A percentile compares a stretch with the other conserved stretches of the same genome.
Conservation (phyloP, 2,113 vertebrate genomes). For the Cisticola juncidis region DNA sequence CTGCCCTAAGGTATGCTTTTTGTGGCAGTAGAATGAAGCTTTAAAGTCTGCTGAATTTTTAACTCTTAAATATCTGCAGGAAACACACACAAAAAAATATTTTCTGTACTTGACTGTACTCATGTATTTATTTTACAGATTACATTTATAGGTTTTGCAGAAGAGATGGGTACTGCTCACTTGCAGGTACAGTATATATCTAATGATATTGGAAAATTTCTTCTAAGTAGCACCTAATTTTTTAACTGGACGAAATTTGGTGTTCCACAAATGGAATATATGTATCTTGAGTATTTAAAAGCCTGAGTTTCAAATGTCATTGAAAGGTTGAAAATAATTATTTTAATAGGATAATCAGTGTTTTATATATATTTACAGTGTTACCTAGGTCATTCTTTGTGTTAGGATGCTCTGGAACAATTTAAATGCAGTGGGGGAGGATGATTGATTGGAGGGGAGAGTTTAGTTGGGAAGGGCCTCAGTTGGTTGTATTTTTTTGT, state of each 20-base stretch:
- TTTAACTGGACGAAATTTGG: not conserved
- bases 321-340: not conserved
- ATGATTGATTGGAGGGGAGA: fast-evolving
- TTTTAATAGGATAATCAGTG: not conserved
- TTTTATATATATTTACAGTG: not conserved
- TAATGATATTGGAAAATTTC: not conserved
- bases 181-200: conserved; percentile 77
- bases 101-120: not conserved
- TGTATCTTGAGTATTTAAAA: not conserved
- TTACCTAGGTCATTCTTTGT: not conserved
- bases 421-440: not conserved
- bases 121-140: conserved; percentile 77
- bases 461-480: not conserved
- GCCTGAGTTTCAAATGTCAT: not conserved
- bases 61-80: not conserved
- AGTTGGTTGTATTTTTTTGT: not conserved
- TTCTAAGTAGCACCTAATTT: not conserved
- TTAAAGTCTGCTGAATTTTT: not conserved
- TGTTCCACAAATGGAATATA: not conserved
- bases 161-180: conserved; percentile 75
- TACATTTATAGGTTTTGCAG: conserved; percentile 87
- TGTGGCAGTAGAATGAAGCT: not conserved
- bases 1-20: not conserved
- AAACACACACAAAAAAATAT: not conserved
- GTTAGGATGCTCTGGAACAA: not conserved